phyloP scores from a whole-genome alignment of 2,113 vertebrate genomes.

The Gila orcuttii region DNA sequence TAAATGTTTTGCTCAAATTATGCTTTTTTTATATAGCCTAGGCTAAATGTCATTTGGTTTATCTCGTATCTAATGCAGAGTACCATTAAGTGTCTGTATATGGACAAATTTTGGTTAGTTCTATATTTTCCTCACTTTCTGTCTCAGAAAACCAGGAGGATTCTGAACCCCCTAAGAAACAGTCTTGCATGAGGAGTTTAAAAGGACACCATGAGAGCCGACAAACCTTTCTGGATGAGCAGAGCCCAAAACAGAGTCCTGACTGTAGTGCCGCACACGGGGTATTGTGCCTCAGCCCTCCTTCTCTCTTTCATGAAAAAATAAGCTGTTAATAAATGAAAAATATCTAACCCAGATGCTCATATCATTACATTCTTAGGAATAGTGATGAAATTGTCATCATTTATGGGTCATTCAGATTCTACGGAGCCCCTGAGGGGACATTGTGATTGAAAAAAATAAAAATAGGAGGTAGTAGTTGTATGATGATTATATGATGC shows the following conservation, averaged over 20 bases:
- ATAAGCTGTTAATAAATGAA: background rate
- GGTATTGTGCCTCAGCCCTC: background rate
- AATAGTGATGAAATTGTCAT: background rate
- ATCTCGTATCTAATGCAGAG: too few species aligned
- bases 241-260: background rate
- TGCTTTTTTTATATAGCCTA: too few species aligned
- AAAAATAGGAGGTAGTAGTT: too few species aligned
- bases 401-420: too few species aligned
- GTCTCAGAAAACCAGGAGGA: background rate
- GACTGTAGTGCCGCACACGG: background rate
- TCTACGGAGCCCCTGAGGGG: too few species aligned
- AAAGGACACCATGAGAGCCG: background rate
- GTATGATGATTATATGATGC: too few species aligned
- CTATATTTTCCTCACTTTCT: background rate
- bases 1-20: too few species aligned
- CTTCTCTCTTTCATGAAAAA: background rate
- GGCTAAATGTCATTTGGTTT: too few species aligned
- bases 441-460: too few species aligned
- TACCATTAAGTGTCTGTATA: too few species aligned
- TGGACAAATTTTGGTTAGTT: background rate
- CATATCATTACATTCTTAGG: background rate
- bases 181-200: background rate
- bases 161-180: background rate
- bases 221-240: background rate
- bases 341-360: background rate